Percentiles rank a stretch among this genome's conserved stretches.
Conservation (phyloP, 2,888 invertebrate genomes). For the Apodemia hepburni region DNA sequence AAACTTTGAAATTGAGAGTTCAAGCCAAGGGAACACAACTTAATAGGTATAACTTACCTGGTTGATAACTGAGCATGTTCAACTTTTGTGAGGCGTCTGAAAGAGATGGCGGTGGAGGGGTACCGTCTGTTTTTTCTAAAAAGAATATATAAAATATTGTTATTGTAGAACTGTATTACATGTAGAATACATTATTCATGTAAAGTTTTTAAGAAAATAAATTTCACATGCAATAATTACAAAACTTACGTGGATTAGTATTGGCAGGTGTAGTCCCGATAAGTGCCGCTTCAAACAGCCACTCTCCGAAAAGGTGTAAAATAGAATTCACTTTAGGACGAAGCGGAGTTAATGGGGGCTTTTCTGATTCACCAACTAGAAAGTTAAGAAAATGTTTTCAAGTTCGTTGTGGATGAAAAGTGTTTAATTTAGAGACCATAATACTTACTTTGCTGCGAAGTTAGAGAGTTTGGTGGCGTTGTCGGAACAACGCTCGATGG, state of each 20-base stretch:
- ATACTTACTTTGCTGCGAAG: conserved; percentile 45
- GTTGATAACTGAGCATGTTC: conserved; percentile 89
- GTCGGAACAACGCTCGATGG: conserved; percentile 83
- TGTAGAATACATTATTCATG: too few relatives aligned
- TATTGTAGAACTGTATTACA: neutral
- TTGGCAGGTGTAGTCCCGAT: conserved; percentile 83
- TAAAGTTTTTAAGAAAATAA: neutral
- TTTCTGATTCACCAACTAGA: conserved; percentile 82
- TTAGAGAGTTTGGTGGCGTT: conserved; percentile 82
- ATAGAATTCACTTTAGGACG: conserved; percentile 97
- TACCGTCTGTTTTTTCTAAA: conserved; percentile 64
- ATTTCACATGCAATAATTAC: neutral
- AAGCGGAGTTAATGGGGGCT: conserved; percentile 85
- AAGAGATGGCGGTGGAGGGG: conserved; percentile 80
- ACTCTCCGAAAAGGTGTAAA: conserved; percentile 96
- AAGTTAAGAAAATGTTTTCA: conserved; percentile 18
- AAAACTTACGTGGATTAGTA: conserved; percentile 52
- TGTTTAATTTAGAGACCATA: neutral
- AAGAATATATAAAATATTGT: conserved; percentile 23
- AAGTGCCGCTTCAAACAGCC: conserved; percentile 97
- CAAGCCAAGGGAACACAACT: neutral
- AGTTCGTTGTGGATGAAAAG: neutral
- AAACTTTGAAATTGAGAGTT: neutral
- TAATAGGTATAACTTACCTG: conserved; percentile 67
- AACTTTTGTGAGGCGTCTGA: conserved; percentile 84